These are phyloP conservation scores for Hemicrepidius hirtus DNA, from an alignment of 2,888 invertebrate species.

Conservation along the genomic window DNA sequence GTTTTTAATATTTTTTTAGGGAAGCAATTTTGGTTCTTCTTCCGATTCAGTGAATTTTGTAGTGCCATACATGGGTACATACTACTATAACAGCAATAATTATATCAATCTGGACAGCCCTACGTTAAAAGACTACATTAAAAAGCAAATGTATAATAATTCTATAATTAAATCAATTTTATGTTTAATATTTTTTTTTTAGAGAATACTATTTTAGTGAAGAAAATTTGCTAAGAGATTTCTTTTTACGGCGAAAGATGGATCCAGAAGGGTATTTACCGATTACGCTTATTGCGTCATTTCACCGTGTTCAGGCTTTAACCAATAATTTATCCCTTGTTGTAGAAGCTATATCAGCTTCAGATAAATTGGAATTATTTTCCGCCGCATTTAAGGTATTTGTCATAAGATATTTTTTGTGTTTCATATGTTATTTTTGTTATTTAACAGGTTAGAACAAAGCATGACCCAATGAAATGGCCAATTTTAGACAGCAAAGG, in stretches of 20 bases:
- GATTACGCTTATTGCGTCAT: slow-evolving; percentile 94
- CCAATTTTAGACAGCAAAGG: slow-evolving; percentile 81
- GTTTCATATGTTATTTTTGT: slow-evolving; percentile 3
- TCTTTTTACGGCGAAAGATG: slow-evolving; percentile 98
- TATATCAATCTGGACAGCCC: slow-evolving; percentile 69
- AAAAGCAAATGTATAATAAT: slow-evolving; percentile 96
- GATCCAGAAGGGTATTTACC: slow-evolving; percentile 94
- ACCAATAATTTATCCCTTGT: slow-evolving; percentile 90
- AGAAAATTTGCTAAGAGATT: slow-evolving; percentile 95
- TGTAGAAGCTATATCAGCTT: slow-evolving; percentile 88
- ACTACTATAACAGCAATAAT: slow-evolving; percentile 76
- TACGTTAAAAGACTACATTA: slow-evolving; percentile 88
- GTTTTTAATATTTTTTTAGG: neutral
- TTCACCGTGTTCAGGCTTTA: slow-evolving; percentile 93
- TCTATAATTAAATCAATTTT: no score
- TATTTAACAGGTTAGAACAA: slow-evolving; percentile 82
- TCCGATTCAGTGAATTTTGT: slow-evolving; percentile 40
- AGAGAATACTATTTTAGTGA: slow-evolving; percentile 99
- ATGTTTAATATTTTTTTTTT: no score
- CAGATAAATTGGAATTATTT: slow-evolving; percentile 87
- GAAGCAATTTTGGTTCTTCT: slow-evolving; percentile 33
- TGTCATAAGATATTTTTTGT: neutral
- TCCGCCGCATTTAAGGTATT: slow-evolving; percentile 82
- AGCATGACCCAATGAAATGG: slow-evolving; percentile 90
- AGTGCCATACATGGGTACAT: slow-evolving; percentile 77